Evolutionary conservation across 1,140 invertebrate species (phyloP), one percentile per base, ranked within the genome.

Genomic region (Calliphora vicina): DNA sequence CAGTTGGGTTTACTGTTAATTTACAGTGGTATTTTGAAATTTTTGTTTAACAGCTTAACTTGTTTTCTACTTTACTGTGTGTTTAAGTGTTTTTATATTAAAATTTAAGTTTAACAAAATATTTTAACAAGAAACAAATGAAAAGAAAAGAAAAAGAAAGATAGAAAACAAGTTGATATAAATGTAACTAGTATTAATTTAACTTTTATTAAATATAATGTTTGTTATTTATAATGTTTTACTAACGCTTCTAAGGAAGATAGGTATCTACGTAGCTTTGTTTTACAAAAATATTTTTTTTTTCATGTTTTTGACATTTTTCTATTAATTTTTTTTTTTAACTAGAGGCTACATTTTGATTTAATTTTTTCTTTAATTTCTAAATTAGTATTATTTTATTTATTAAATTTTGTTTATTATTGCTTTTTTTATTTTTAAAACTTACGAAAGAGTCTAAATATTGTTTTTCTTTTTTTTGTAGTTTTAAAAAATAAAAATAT

Each of bases 261-360:
- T 84, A 84, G 84, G 84, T 84, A 84, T 83, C 84, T 84, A 84
- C 84, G 84, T 84, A 84, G 84, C 84, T 84, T 83, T 73, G 80
- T 78, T 82, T 83, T 84, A 84, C 71, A 84, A 84, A 84, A 84
- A 84, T 84, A 84, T 84, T 82, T 50, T 80, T 80, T 76, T 76
- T 72, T 27, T 80, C 17, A 20, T 50, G 57, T 82, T 45, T 20
- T n/a, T 45, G 67, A 61, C 42, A 73, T 13, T 74, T 29, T 82
- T 26, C 20, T 82, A 17, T 72, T 61, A 25, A 50, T 67, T 67
- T 67, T 25, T 2, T 67, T 67, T 23, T 25, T 67, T 67, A 67
- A 67, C 61, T 67, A 20, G n/a, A 78, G 74, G 74, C 74, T 61
- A 73, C 67, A 67, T 84, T 84, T 80, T 29, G 43, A 82, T 80